Percentiles rank a stretch among this genome's conserved stretches.
phyloP scores from a whole-genome alignment of 2,888 invertebrate species.

The Dorcus parallelipipedus region DNA sequence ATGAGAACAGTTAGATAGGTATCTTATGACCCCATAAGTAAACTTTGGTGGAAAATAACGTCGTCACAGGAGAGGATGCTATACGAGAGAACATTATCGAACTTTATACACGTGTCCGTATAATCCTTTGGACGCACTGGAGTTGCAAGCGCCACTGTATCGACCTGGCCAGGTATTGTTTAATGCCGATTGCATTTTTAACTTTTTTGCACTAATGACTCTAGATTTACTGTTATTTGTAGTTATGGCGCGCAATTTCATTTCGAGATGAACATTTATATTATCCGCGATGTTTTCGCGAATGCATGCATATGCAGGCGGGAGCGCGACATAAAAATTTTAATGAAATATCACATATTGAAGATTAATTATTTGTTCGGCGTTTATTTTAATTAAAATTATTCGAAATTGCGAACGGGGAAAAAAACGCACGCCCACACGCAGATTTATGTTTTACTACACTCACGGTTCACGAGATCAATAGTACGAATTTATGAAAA shows the following conservation, averaged over 20 bases:
- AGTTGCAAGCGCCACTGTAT: conserved; percentile 23
- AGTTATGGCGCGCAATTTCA: conserved; percentile 12
- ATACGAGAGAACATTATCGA: conserved; percentile 27
- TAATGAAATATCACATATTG: conserved; percentile 4
- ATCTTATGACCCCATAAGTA: neutral
- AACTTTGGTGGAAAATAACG: neutral
- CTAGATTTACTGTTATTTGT: conserved; percentile 16
- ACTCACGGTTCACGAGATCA: too few relatives aligned
- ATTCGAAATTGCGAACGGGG: too few relatives aligned
- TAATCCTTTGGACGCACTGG: conserved; percentile 29
- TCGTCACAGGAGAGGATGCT: neutral
- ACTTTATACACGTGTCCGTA: conserved; percentile 26
- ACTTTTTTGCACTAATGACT: conserved; percentile 7
- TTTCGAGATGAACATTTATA: conserved; percentile 16
- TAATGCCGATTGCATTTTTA: conserved; percentile 39
- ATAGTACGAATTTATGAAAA: too few relatives aligned
- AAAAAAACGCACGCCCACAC: too few relatives aligned
- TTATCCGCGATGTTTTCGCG: conserved; percentile 5
- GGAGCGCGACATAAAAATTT: conserved; percentile 1
- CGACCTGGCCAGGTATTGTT: conserved; percentile 35
- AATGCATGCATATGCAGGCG: neutral
- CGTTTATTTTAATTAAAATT: neutral
- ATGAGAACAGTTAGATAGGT: too few relatives aligned
- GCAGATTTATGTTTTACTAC: too few relatives aligned
- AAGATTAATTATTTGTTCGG: neutral